phyloP scores from a whole-genome alignment of 1,140 invertebrate genomes.

The Anoplophora glabripennis region DNA sequence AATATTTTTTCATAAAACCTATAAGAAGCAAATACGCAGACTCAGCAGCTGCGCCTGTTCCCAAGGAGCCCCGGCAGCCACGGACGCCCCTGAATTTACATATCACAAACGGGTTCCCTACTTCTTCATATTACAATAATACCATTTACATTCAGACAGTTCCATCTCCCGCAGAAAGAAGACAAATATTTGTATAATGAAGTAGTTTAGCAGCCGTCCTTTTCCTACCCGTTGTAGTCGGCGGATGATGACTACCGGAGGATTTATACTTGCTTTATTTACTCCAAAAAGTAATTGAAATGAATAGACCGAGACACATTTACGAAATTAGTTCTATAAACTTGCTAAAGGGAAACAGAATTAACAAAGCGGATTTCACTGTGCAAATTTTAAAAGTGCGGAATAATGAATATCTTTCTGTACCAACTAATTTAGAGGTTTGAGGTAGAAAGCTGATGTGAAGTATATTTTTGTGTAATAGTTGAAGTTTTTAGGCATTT shows the following conservation, averaged over 20 bases:
- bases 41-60: not conserved
- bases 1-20: not conserved
- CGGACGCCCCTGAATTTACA: conserved; percentile 1
- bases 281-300: conserved; percentile 14
- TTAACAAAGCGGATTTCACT: no score
- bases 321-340: no score
- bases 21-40: conserved; percentile 1
- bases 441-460: no score
- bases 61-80: not conserved
- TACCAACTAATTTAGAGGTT: no score
- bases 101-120: conserved; percentile 19
- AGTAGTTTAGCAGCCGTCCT: conserved; percentile 4
- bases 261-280: not conserved
- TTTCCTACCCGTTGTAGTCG: not conserved
- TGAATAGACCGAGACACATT: conserved; percentile 15
- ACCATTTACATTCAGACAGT: conserved; percentile 41
- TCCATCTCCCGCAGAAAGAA: conserved; percentile 33
- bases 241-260: not conserved
- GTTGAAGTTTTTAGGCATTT: no score
- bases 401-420: no score
- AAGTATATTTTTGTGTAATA: no score
- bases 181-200: conserved; percentile 37
- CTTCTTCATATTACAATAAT: conserved; percentile 41
- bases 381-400: no score
- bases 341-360: no score